phyloP scores from a whole-genome alignment of 1,140 invertebrate genomes.

The Neodiprion virginianus region DNA sequence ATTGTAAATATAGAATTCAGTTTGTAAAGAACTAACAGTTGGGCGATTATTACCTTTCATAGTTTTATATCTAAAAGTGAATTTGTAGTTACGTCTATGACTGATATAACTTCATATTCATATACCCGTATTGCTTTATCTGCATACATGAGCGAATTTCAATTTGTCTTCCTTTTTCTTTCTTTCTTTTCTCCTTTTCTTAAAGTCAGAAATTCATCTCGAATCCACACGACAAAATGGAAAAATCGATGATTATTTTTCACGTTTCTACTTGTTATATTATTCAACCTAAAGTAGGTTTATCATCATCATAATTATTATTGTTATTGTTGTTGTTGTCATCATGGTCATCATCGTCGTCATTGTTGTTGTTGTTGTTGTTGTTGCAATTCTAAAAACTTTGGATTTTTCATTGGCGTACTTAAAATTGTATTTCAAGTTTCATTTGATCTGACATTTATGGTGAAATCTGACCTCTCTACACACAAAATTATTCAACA shows the following conservation, averaged over 20 bases:
- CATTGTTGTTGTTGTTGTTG: too few relatives aligned
- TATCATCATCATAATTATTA: too few relatives aligned
- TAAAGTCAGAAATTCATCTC: not conserved
- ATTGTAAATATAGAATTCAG: not conserved
- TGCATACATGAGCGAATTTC: not conserved
- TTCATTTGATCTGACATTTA: too few relatives aligned
- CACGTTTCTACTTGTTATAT: not conserved
- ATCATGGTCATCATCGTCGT: too few relatives aligned
- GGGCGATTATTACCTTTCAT: not conserved
- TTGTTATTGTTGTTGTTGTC: too few relatives aligned
- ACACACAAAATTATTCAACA: too few relatives aligned
- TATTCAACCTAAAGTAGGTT: not conserved
- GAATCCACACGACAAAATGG: not conserved
- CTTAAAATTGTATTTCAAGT: too few relatives aligned
- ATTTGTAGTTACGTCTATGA: not conserved
- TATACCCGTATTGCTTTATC: not conserved
- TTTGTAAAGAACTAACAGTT: not conserved
- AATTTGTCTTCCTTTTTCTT: not conserved
- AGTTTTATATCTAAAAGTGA: not conserved
- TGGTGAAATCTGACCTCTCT: too few relatives aligned
- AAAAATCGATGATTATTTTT: not conserved
- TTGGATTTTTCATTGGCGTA: too few relatives aligned
- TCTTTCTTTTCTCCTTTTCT: too few relatives aligned
- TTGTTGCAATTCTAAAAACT: too few relatives aligned
- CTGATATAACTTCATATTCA: too few relatives aligned